A percentile compares a stretch with the other conserved stretches of the same genome.
Evolutionary conservation across 2,113 vertebrate species (phyloP).

Genomic region (Otolemur garnettii): DNA sequence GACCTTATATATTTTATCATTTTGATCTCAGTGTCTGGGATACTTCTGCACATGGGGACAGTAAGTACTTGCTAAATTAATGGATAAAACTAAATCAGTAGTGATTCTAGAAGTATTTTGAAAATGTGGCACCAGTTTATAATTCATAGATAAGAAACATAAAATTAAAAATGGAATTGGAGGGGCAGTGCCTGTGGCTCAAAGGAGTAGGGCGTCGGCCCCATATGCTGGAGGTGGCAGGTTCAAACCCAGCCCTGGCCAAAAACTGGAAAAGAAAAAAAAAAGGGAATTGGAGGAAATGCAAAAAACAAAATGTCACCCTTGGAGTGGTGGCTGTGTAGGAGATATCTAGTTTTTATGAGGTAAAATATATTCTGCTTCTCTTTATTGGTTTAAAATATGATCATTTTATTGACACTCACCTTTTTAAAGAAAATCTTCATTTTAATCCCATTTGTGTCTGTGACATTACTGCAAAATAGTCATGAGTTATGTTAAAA

Average conservation of each 20-base stretch:
- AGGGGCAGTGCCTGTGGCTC: no score
- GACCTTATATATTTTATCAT: neutral
- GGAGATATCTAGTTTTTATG: neutral
- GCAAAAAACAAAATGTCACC: neutral
- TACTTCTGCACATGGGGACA: neutral
- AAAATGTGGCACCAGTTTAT: neutral
- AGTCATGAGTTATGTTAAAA: constrained; percentile 3
- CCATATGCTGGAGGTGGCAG: no score
- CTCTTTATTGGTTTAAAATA: neutral
- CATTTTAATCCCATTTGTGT: neutral
- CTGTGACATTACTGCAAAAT: neutral
- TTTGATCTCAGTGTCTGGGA: neutral
- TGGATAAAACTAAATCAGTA: neutral
- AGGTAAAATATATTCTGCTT: constrained; percentile 29
- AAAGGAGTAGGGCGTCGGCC: no score
- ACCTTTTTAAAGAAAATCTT: neutral
- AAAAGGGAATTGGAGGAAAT: neutral
- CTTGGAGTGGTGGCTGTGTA: neutral
- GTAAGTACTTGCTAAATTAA: neutral
- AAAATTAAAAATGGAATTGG: neutral
- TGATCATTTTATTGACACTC: neutral
- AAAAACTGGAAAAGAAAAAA: neutral
- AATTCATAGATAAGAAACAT: neutral
- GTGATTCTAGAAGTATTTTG: neutral
- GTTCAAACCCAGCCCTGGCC: no score